Percentiles rank a stretch among this genome's conserved stretches.
Evolutionary conservation across 1,140 invertebrate species (phyloP).

Genomic region (Muscidifurax raptorellus): DNA sequence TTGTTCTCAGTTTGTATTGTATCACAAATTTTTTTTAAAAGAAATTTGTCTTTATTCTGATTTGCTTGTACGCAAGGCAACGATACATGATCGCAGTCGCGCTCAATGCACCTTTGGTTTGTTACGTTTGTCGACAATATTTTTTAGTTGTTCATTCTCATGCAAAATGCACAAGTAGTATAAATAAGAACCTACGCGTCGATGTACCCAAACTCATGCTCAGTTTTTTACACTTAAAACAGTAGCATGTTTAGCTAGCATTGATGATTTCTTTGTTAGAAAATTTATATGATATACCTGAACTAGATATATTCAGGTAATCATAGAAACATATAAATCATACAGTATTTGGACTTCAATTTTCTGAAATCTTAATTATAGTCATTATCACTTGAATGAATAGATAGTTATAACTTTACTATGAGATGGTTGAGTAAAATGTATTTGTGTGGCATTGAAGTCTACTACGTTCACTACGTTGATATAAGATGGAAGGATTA

Average conservation of each 20-base stretch:
- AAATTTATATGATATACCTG: slow-evolving; percentile 29
- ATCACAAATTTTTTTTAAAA: neutral
- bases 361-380: neutral
- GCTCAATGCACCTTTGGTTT: neutral
- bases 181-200: slow-evolving; percentile 58
- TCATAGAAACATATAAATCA: slow-evolving; percentile 20
- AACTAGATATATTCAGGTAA: slow-evolving; percentile 30
- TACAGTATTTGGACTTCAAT: slow-evolving; percentile 6
- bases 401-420: neutral
- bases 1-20: neutral
- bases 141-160: slow-evolving; percentile 20
- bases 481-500: neutral
- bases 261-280: slow-evolving; percentile 6
- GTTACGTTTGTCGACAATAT: neutral
- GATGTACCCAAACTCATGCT: slow-evolving; percentile 71
- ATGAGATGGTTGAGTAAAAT: neutral
- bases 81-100: neutral
- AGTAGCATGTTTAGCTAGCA: neutral
- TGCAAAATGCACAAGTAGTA: slow-evolving; percentile 18
- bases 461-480: neutral
- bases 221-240: slow-evolving; percentile 29
- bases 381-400: neutral
- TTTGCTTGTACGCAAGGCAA: neutral
- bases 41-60: neutral
- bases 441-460: neutral